phyloP scores from a whole-genome alignment of 2,888 invertebrate species.

The Nomada fucata region DNA sequence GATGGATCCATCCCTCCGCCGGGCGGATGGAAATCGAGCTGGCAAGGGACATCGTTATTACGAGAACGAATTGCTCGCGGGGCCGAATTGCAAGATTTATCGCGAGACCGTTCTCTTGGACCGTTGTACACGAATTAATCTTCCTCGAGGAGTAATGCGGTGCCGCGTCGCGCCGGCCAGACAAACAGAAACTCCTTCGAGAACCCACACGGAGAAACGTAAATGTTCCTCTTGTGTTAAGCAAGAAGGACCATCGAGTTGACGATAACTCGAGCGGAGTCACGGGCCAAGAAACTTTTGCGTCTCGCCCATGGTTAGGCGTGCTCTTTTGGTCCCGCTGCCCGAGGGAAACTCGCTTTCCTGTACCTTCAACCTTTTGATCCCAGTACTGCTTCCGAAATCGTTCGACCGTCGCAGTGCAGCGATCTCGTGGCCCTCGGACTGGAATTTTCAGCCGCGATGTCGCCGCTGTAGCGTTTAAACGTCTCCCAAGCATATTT shows the following conservation, averaged over 20 bases:
- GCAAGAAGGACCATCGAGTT: neutral
- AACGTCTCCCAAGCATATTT: neutral
- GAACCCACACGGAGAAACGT: neutral
- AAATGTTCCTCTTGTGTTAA: conserved; percentile 1
- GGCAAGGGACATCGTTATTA: conserved; percentile 10
- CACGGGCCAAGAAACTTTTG: conserved; percentile 34
- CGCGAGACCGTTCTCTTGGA: neutral
- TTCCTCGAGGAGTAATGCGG: conserved; percentile 1
- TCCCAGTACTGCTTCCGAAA: conserved; percentile 39
- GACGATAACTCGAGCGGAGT: neutral
- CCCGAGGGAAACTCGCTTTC: conserved; percentile 23
- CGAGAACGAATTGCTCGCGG: conserved; percentile 12
- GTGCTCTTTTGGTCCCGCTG: conserved; percentile 1
- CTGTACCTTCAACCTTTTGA: conserved; percentile 37
- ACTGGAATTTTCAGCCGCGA: neutral
- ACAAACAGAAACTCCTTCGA: neutral
- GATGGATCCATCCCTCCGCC: neutral
- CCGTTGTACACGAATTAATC: conserved; percentile 16
- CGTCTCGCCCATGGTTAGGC: conserved; percentile 4
- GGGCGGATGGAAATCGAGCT: neutral
- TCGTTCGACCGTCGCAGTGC: conserved; percentile 22
- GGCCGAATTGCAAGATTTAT: conserved; percentile 6
- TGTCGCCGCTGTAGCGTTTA: conserved; percentile 1
- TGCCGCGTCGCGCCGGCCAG: too few species aligned
- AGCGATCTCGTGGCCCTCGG: conserved; percentile 10